A percentile compares a stretch with the other conserved stretches of the same genome.
Evolutionary conservation across 2,888 invertebrate species (phyloP).

Genomic region (Nematopogon swammerdamellus): DNA sequence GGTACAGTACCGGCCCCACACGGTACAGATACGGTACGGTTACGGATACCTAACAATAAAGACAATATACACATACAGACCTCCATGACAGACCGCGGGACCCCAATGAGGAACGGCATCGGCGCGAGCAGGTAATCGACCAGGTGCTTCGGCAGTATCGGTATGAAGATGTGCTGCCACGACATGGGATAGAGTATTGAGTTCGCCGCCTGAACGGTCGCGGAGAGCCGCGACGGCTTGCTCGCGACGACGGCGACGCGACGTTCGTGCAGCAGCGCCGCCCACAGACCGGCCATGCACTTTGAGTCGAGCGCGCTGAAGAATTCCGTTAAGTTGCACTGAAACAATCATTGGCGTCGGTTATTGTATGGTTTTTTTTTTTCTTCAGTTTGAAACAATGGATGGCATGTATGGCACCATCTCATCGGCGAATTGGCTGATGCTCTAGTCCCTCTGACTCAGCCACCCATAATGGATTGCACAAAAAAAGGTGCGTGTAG

Average conservation of each 20-base stretch:
- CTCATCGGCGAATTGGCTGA: too few relatives aligned
- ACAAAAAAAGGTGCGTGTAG: too few relatives aligned
- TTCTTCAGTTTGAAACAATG: background rate
- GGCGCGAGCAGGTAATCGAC: constrained; percentile 91
- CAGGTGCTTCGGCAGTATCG: constrained; percentile 84
- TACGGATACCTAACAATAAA: too few relatives aligned
- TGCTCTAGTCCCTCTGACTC: too few relatives aligned
- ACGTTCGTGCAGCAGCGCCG: constrained; percentile 91
- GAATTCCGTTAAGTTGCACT: constrained; percentile 96
- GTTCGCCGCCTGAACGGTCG: constrained; percentile 92
- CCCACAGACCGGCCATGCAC: constrained; percentile 95
- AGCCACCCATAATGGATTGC: too few relatives aligned
- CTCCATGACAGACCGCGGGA: constrained; percentile 81
- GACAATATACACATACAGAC: constrained; percentile 40
- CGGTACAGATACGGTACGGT: too few relatives aligned
- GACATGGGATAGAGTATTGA: constrained; percentile 96
- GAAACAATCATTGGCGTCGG: constrained; percentile 21
- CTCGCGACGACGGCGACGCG: constrained; percentile 91
- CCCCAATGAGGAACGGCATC: constrained; percentile 97
- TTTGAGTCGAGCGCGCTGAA: constrained; percentile 94
- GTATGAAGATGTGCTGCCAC: constrained; percentile 99
- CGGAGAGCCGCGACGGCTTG: constrained; percentile 84
- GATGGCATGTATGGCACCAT: too few relatives aligned
- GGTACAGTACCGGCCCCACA: too few relatives aligned
- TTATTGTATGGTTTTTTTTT: background rate